Evolutionary conservation across 2,113 vertebrate species (phyloP).

Genomic region (Coreoperca whiteheadi): DNA sequence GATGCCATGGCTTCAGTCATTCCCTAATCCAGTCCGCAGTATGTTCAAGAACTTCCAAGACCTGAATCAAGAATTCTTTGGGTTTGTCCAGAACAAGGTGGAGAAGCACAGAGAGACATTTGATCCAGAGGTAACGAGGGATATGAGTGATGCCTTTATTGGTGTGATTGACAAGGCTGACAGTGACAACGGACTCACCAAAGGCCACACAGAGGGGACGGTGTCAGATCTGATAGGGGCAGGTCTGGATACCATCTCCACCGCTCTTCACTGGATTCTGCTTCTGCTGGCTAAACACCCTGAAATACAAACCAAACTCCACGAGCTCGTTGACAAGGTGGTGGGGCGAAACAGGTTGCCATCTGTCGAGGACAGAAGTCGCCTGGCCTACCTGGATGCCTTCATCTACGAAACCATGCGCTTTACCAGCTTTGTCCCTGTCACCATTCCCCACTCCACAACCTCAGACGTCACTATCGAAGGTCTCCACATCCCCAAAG

Average conservation of each 20-base stretch:
- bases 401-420: slow-evolving; percentile 89
- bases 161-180: slow-evolving; percentile 56
- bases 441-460: slow-evolving; percentile 91
- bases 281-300: slow-evolving; percentile 87
- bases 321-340: slow-evolving; percentile 84
- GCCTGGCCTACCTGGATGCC: slow-evolving; percentile 84
- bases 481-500: slow-evolving; percentile 86
- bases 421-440: slow-evolving; percentile 89
- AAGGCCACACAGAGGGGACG: slow-evolving; percentile 76
- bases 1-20: slow-evolving; percentile 88
- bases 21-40: slow-evolving; percentile 87
- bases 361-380: slow-evolving; percentile 76
- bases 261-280: slow-evolving; percentile 84
- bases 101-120: slow-evolving; percentile 82
- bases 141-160: slow-evolving; percentile 86
- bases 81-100: slow-evolving; percentile 84
- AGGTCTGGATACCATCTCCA: slow-evolving; percentile 85
- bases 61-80: slow-evolving; percentile 84
- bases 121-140: slow-evolving; percentile 71
- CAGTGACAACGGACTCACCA: slow-evolving; percentile 64
- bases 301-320: slow-evolving; percentile 82
- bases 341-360: slow-evolving; percentile 87
- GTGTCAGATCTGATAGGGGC: slow-evolving; percentile 86
- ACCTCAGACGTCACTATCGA: slow-evolving; percentile 85
- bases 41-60: slow-evolving; percentile 84